Conservation (phyloP, 2,888 invertebrate genomes). For the Notodonta ziczac region DNA sequence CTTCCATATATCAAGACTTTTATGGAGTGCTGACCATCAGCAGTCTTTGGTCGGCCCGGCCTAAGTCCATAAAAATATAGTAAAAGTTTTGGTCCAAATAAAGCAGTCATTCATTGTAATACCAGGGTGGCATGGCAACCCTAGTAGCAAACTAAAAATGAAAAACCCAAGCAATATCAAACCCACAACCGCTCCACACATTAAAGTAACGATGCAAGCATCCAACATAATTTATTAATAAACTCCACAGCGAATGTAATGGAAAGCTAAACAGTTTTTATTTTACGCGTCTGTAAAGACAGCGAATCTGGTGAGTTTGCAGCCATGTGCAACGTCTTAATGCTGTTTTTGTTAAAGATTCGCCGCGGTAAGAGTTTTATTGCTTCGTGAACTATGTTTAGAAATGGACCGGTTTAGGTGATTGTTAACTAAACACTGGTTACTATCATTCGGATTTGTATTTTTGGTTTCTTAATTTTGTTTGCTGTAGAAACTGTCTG, state of each 20-base stretch:
- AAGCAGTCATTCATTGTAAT: neutral
- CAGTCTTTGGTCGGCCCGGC: no score
- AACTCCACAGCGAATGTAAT: neutral
- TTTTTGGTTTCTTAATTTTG: neutral
- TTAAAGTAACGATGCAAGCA: neutral
- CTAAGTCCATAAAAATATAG: no score
- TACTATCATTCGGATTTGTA: neutral
- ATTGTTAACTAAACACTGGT: neutral
- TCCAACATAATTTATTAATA: neutral
- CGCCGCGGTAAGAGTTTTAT: constrained; percentile 1
- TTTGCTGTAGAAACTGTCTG: neutral
- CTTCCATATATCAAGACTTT: no score
- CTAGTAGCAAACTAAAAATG: neutral
- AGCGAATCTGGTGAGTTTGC: neutral
- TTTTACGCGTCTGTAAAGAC: neutral
- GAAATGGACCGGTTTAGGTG: neutral
- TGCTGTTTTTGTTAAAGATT: neutral
- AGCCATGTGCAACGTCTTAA: constrained; percentile 5
- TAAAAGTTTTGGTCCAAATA: no score
- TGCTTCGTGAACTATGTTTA: neutral
- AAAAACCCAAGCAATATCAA: neutral
- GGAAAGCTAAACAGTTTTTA: neutral
- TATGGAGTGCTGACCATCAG: no score
- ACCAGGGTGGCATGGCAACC: no score
- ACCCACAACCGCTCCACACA: neutral